phyloP scores from a whole-genome alignment of 2,888 invertebrate species.

The Drosophila recens region DNA sequence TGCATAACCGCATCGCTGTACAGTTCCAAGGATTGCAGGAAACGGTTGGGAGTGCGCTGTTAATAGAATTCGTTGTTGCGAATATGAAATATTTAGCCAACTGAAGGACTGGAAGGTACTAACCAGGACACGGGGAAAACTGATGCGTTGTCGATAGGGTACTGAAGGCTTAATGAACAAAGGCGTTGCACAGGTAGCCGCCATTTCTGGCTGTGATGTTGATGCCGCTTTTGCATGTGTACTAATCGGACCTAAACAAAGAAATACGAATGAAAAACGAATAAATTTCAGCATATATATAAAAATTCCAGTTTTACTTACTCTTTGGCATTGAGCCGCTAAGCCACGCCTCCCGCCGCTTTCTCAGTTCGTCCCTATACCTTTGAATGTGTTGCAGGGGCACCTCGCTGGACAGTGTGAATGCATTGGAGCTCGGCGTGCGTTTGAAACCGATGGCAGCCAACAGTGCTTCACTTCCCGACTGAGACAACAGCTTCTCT shows the following conservation, averaged over 20 bases:
- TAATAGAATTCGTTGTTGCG: not conserved
- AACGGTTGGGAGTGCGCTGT: constrained; percentile 84
- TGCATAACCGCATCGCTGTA: constrained; percentile 88
- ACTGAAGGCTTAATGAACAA: constrained; percentile 71
- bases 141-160: constrained; percentile 82
- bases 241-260: constrained; percentile 42
- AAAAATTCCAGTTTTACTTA: constrained; percentile 15
- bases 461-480: constrained; percentile 81
- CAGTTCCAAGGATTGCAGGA: constrained; percentile 84
- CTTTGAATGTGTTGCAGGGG: constrained; percentile 80
- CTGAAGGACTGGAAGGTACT: constrained; percentile 9
- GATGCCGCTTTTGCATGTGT: constrained; percentile 24
- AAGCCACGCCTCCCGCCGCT: constrained; percentile 76
- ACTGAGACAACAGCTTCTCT: constrained; percentile 81
- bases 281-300: constrained; percentile 3
- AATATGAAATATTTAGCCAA: not conserved
- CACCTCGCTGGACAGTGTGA: constrained; percentile 76
- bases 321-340: constrained; percentile 53
- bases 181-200: constrained; percentile 36
- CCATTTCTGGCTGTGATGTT: constrained; percentile 27
- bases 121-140: constrained; percentile 86
- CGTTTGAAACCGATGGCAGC: constrained; percentile 82
- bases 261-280: constrained; percentile 5
- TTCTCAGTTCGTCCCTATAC: constrained; percentile 80
- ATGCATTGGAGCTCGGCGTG: constrained; percentile 58